These are phyloP conservation scores for Calidris pugnax DNA, from an alignment of 2,113 vertebrate genomes.

Conservation along the genomic window DNA sequence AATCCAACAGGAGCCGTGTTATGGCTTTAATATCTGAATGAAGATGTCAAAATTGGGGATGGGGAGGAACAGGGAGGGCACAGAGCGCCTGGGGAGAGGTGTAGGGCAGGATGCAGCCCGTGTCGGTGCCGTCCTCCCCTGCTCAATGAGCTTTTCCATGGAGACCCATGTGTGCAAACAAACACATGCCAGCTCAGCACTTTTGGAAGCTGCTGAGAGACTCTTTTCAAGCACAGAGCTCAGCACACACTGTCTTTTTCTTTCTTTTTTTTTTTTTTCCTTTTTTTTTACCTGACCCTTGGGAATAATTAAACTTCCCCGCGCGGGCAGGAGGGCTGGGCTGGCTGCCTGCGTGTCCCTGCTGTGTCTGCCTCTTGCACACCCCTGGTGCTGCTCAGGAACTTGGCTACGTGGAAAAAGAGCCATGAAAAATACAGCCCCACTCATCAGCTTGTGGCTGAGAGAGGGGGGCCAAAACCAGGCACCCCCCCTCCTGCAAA, in stretches of 20 bases:
- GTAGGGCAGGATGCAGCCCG: fast-evolving
- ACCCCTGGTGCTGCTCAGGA: neutral
- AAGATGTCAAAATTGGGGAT: fast-evolving
- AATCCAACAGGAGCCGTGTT: fast-evolving
- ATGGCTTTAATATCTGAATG: fast-evolving
- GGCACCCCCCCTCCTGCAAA: neutral
- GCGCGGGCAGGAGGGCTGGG: neutral
- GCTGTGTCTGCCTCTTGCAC: neutral
- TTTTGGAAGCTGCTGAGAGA: neutral
- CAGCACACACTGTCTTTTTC: neutral
- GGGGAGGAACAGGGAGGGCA: neutral
- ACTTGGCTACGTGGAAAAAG: neutral
- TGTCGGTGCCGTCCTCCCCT: neutral
- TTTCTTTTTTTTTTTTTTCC: neutral
- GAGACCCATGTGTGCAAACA: neutral
- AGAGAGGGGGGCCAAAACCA: neutral
- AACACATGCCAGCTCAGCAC: neutral
- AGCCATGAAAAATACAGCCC: neutral
- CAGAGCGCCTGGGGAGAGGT: neutral
- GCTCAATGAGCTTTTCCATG: neutral
- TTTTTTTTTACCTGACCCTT: neutral
- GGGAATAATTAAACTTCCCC: neutral
- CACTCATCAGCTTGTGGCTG: neutral
- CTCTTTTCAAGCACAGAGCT: neutral
- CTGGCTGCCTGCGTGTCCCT: neutral